Evolutionary conservation across 1,140 invertebrate species (phyloP).

Genomic region (Bombus consobrinus): DNA sequence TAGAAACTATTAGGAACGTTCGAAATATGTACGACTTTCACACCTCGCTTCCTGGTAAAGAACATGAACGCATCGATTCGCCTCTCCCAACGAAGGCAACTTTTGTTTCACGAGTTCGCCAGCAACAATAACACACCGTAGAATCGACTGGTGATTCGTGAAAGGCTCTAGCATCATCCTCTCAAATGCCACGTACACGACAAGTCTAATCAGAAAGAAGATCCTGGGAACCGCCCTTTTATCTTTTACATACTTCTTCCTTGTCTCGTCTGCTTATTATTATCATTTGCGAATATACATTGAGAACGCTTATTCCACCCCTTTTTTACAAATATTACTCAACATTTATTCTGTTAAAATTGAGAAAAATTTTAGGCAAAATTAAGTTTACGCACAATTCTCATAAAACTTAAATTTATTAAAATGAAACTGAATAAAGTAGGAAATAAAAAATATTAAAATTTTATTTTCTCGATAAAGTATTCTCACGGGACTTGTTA

Average conservation of each 20-base stretch:
- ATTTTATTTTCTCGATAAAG: no score
- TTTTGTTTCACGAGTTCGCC: slow-evolving; percentile 30
- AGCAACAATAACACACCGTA: slow-evolving; percentile 55
- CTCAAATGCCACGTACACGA: slow-evolving; percentile 66
- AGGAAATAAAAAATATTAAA: neutral
- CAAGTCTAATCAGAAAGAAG: slow-evolving; percentile 57
- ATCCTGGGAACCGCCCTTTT: slow-evolving; percentile 41
- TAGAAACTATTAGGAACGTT: neutral
- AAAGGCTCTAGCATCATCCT: slow-evolving; percentile 64
- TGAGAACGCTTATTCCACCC: neutral
- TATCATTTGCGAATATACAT: neutral
- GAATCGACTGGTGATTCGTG: slow-evolving; percentile 63
- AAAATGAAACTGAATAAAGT: neutral
- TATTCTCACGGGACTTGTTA: no score
- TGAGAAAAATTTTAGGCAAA: neutral
- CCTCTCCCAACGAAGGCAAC: slow-evolving; percentile 22
- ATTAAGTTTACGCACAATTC: neutral
- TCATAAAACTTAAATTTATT: neutral
- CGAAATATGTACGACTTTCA: neutral
- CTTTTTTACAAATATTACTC: neutral
- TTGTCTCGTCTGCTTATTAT: neutral
- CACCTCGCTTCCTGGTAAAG: neutral
- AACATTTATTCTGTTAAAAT: neutral
- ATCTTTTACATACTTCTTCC: neutral
- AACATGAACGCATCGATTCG: slow-evolving; percentile 30